These are phyloP conservation scores for Chroicocephalus ridibundus DNA, from an alignment of 2,113 vertebrate genomes.

Conservation along the genomic window DNA sequence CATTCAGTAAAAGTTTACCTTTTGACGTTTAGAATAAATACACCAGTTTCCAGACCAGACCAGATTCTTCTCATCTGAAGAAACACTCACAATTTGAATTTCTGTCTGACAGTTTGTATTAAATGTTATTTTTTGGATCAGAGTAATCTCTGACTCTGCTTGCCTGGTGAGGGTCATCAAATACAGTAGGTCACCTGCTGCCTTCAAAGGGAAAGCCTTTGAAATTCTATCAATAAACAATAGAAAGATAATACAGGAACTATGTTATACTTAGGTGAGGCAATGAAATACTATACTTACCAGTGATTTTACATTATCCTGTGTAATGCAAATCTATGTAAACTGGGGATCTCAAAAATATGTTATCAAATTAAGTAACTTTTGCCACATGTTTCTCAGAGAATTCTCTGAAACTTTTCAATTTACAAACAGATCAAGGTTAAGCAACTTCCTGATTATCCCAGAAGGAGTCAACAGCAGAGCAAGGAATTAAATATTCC, in stretches of 20 bases:
- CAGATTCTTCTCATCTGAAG: not conserved
- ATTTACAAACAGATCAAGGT: not conserved
- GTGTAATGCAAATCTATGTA: not conserved
- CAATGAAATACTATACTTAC: not conserved
- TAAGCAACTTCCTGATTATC: not conserved
- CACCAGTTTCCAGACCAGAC: not conserved
- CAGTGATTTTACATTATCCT: not conserved
- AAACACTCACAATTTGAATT: not conserved
- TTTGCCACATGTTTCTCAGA: not conserved
- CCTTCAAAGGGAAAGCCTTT: not conserved
- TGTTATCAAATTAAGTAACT: not conserved
- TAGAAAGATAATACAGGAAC: not conserved
- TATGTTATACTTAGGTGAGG: not conserved
- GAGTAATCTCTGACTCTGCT: not conserved
- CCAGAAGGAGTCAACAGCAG: not conserved
- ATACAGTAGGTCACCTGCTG: not conserved
- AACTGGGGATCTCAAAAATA: not conserved
- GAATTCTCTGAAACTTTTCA: not conserved
- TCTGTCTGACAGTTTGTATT: not conserved
- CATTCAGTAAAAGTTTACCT: not conserved
- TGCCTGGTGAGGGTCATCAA: not conserved
- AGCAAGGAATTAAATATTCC: not conserved
- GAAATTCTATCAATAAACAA: not conserved
- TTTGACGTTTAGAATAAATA: not conserved
- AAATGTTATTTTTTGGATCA: not conserved